Conservation (phyloP, 1,140 invertebrate genomes). For the Pogonomyrmex barbatus region DNA sequence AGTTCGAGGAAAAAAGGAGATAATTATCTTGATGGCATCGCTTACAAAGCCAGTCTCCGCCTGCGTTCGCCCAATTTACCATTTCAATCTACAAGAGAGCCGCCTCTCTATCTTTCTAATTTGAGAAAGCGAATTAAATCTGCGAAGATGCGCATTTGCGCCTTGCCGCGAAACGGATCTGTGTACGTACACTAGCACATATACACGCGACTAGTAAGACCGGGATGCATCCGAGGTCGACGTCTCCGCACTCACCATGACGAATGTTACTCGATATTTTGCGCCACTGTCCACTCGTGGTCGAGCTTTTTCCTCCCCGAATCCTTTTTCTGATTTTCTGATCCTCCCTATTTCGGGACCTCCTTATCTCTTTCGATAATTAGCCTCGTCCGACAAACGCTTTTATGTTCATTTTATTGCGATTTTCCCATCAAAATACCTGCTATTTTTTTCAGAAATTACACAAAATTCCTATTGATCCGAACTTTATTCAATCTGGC, state of each 20-base stretch:
- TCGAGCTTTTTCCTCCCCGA: slow-evolving; percentile 35
- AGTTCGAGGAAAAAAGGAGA: background rate
- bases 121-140: slow-evolving; percentile 28
- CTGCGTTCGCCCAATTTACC: slow-evolving; percentile 9
- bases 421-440: background rate
- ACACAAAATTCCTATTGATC: background rate
- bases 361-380: background rate
- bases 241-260: slow-evolving; percentile 81
- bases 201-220: slow-evolving; percentile 38
- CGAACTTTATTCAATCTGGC: background rate
- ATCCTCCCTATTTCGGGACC: slow-evolving; percentile 30
- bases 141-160: slow-evolving; percentile 27
- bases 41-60: background rate
- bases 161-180: background rate
- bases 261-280: slow-evolving; percentile 78
- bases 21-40: background rate
- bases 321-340: slow-evolving; percentile 18
- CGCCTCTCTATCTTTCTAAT: background rate
- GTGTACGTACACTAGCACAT: background rate
- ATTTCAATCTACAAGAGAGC: slow-evolving; percentile 25
- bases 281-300: slow-evolving; percentile 37
- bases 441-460: background rate
- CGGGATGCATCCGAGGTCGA: slow-evolving; percentile 76
- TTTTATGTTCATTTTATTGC: background rate
- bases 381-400: background rate